Base-by-base conservation (phyloP, 1,140 invertebrate genomes). In the Procambarus virginalis region DNA sequence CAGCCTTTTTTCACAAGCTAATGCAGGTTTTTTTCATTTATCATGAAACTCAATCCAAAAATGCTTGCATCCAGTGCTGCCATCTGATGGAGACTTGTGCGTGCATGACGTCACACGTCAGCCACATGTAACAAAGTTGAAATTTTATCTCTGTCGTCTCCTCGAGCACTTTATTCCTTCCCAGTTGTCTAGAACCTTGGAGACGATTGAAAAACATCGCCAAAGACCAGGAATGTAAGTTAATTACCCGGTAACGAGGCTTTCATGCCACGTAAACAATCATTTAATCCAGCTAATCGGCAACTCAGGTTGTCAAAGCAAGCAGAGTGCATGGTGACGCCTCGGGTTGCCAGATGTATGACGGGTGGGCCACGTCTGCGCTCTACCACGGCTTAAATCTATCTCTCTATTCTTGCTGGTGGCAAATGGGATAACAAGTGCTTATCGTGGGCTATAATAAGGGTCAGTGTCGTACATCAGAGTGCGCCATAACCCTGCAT, bases 261-360 rank as follows among this genome's bases (percentile, higher is more conserved):
- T 78, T 10, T 48, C 12, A 78, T 49, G 46, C 10, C 17, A 20
- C 2, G 76, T 51, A 45, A 51, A 78, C 17, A 81, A 34, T 34
- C 20, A 55, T 58, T 12, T 58, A 58, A 58, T 58, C 55, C 55
- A 9, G 8, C 79, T 34, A 81, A 60, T 46, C 55, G 79, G 79
- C 79, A 81, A 55, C 79, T 81, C 51, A 5, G 79, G 22, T 55
- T 46, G 79, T 81, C 51, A 81, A 81, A 81, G 79, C 79, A 81
- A 81, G 79, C 79, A 81, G 58, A 81, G 79, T 81, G 79, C 79
- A 81, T 81, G 79, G 79, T 81, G 49, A 81, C 79, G 79, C 79
- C 34, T 34, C 55, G 51, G 45, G 79, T 22, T 81, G 58, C 79
- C 79, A 60, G 79, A 60, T n/a, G 79, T 60, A 45, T 55, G 58